phyloP scores from a whole-genome alignment of 2,888 invertebrate genomes.

The Lithophane semibrunnea region DNA sequence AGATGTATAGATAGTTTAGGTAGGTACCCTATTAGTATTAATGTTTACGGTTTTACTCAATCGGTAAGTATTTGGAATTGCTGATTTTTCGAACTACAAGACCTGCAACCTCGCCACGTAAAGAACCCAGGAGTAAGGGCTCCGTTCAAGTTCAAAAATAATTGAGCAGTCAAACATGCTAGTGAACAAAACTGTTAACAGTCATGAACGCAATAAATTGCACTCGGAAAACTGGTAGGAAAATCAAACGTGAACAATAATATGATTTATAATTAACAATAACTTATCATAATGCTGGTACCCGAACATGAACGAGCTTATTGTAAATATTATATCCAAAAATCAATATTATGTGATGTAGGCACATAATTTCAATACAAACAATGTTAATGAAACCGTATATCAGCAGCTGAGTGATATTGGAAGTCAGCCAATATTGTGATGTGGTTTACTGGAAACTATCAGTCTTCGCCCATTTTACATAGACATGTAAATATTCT shows the following conservation, averaged over 20 bases:
- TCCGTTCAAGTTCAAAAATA: background rate
- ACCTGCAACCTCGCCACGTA: background rate
- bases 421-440: constrained; percentile 56
- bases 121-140: background rate
- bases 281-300: background rate
- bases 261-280: background rate
- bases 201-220: background rate
- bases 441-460: constrained; percentile 39
- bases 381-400: constrained; percentile 37
- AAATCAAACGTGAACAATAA: background rate
- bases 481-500: constrained; percentile 16
- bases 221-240: background rate
- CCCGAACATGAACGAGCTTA: background rate
- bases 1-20: background rate
- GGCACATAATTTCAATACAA: constrained; percentile 6
- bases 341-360: constrained; percentile 18
- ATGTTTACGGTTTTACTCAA: background rate
- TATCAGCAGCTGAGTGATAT: constrained; percentile 30
- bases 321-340: background rate
- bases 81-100: too few relatives aligned
- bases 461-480: constrained; percentile 33
- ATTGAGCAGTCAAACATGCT: background rate
- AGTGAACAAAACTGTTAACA: background rate
- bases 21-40: background rate
- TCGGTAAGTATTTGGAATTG: background rate